phyloP scores from a whole-genome alignment of 2,797 vertebrate genomes.

The Myiotriccus ornatus region DNA sequence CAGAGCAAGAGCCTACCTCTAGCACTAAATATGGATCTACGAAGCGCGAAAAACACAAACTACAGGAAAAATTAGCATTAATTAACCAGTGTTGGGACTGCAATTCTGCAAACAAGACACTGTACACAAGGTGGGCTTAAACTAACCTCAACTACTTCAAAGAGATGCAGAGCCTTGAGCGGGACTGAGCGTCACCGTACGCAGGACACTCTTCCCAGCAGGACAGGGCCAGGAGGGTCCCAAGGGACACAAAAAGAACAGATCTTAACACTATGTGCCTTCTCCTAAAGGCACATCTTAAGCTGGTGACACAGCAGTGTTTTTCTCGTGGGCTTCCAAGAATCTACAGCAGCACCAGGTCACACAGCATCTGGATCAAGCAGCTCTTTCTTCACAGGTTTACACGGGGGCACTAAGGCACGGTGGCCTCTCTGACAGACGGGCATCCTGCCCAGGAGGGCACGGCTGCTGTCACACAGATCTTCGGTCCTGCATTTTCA shows the following conservation, averaged over 20 bases:
- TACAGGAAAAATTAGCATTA: background rate
- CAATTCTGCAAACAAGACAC: background rate
- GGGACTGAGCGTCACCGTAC: fast-evolving
- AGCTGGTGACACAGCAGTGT: fast-evolving
- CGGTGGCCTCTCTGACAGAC: fast-evolving
- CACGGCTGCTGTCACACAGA: fast-evolving
- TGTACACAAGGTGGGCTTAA: background rate
- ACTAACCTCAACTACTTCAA: background rate
- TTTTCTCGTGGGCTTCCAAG: background rate
- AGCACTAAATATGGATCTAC: fast-evolving
- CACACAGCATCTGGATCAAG: fast-evolving
- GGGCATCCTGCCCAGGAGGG: background rate
- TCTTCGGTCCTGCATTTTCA: fast-evolving
- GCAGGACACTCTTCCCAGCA: background rate
- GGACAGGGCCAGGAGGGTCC: background rate
- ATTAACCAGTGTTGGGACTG: background rate
- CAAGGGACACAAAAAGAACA: no score
- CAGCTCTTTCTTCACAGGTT: fast-evolving
- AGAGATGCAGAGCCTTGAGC: background rate
- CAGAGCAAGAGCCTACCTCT: background rate
- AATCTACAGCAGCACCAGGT: background rate
- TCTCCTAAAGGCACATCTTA: fast-evolving
- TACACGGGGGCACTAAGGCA: fast-evolving
- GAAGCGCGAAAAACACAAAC: background rate
- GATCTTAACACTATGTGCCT: fast-evolving